Evolutionary conservation across 1,140 invertebrate genomes (phyloP), one percentile per base, ranked within the genome.

Genomic region (Drosophila watanabei): DNA sequence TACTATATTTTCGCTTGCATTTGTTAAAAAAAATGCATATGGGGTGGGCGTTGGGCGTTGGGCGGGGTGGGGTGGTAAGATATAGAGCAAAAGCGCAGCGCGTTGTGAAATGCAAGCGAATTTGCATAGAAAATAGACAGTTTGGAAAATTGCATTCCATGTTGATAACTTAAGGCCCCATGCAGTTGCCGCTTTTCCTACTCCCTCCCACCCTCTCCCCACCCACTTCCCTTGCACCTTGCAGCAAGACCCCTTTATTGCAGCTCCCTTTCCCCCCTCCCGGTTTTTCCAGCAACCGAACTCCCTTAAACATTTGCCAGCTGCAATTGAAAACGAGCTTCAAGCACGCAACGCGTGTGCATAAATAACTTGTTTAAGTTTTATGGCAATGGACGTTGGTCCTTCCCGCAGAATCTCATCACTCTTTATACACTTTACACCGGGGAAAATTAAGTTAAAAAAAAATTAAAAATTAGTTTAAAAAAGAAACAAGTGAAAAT

Each of bases 51-150:
- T 6, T 20, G 61, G 62, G 46, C 37, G 68, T 73, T 20, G 61
- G 62, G 46, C 37, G 68, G 69, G 60, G 30, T 11, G 18, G 59
- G 54, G 11, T 13, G 5, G 61, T n/a, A 28, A 56, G 37, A 64
- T 54, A 41, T 35, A 41, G 32, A 54, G 49, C 20, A 58, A 57
- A 54, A 70, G 61, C 52, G 78, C 68, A 60, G 63, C 61, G 72
- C 71, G 82, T 68, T 59, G 54, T 73, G 85, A 83, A 87, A 89
- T 88, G 84, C 80, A 82, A 82, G 82, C 77, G 84, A 88, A 88
- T 88, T 88, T 88, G 84, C 84, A 89, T 88, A 88, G 85, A 89
- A 89, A 88, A 88, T 88, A 88, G 84, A 88, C 84, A 88, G 84
- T 88, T 88, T 88, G 84, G 84, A 88, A 88, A 88, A 88, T 88